phyloP scores from a whole-genome alignment of 2,797 vertebrate species.

The Sebastes reedi region DNA sequence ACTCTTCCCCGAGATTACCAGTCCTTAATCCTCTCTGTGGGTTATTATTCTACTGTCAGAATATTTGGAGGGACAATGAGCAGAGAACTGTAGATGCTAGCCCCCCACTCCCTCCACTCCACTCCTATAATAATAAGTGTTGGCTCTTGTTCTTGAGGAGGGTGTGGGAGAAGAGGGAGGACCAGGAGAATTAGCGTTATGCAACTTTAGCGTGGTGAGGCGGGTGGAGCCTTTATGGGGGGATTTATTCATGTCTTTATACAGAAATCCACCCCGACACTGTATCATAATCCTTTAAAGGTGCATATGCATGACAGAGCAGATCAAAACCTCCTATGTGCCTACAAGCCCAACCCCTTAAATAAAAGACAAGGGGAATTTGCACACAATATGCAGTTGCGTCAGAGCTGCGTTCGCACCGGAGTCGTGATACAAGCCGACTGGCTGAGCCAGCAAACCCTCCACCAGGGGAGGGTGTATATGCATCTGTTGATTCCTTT shows the following conservation, averaged over 20 bases:
- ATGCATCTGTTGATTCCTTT: constrained; percentile 48
- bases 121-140: constrained; percentile 7
- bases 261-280: constrained; percentile 57
- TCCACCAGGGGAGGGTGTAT: not conserved
- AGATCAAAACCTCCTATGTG: constrained; percentile 40
- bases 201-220: constrained; percentile 25
- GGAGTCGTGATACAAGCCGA: not conserved
- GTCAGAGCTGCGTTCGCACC: constrained; percentile 5
- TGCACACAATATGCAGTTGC: not conserved
- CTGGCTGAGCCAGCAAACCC: constrained; percentile 5
- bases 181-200: constrained; percentile 36
- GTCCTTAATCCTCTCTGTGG: constrained; percentile 65
- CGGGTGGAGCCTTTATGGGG: constrained; percentile 29
- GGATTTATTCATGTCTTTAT: constrained; percentile 65
- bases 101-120: not conserved
- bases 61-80: constrained; percentile 55
- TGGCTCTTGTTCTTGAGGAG: constrained; percentile 23
- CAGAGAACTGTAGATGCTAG: constrained; percentile 10
- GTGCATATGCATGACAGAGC: constrained; percentile 46
- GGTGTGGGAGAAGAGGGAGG: constrained; percentile 13
- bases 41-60: constrained; percentile 65
- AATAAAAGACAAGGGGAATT: constrained; percentile 8
- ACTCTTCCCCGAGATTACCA: constrained; percentile 61
- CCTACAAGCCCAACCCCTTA: constrained; percentile 2
- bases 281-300: constrained; percentile 65